phyloP scores from a whole-genome alignment of 2,888 invertebrate species.

The Drosophila helvetica region DNA sequence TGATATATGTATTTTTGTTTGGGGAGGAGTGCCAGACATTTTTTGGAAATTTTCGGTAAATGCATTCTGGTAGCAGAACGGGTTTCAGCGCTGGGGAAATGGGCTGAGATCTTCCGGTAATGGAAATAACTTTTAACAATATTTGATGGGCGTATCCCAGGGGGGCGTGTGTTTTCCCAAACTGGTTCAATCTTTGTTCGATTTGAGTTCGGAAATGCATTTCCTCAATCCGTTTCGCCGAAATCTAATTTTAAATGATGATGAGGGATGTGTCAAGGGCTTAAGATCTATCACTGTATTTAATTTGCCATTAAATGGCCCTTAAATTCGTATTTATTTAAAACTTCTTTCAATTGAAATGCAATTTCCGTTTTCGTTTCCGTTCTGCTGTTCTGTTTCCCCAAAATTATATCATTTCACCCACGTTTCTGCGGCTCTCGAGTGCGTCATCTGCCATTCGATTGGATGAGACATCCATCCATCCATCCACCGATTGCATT shows the following conservation, averaged over 20 bases:
- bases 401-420: not conserved
- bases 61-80: conserved; percentile 14
- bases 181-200: conserved; percentile 4
- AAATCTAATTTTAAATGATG: conserved; percentile 7
- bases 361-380: not conserved
- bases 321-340: not conserved
- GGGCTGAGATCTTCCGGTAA: conserved; percentile 50
- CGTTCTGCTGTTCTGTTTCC: not conserved
- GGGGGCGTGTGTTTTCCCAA: conserved; percentile 25
- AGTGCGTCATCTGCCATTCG: not conserved
- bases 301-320: not conserved
- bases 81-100: conserved; percentile 18
- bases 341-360: not conserved
- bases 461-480: not conserved
- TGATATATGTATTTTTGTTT: conserved; percentile 14
- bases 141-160: conserved; percentile 22
- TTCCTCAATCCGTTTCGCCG: not conserved
- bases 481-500: not conserved
- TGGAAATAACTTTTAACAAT: conserved; percentile 46
- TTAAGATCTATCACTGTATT: not conserved
- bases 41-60: conserved; percentile 21
- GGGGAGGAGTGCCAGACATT: conserved; percentile 20
- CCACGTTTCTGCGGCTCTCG: too few relatives aligned
- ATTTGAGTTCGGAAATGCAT: not conserved
- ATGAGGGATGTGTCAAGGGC: not conserved